phyloP scores from a whole-genome alignment of 2,888 invertebrate species.

The Capitulum mitella region DNA sequence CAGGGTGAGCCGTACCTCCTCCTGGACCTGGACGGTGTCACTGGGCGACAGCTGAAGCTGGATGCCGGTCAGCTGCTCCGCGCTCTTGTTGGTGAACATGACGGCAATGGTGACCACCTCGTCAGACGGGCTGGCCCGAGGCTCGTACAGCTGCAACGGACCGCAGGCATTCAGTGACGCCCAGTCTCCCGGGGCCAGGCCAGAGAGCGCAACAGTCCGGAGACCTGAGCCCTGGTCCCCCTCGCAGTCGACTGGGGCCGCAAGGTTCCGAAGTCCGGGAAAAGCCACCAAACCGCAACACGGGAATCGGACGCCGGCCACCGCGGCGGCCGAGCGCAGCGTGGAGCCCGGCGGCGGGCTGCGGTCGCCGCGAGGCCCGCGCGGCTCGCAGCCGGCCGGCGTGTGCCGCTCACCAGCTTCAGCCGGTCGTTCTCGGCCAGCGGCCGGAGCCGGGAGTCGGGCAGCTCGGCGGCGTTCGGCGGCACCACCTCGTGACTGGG shows the following conservation, averaged over 20 bases:
- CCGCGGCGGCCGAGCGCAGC: no score
- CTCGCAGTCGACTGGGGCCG: no score
- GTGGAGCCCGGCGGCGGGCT: no score
- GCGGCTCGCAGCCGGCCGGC: no score
- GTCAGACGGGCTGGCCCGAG: neutral
- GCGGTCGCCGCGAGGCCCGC: no score
- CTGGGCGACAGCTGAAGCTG: neutral
- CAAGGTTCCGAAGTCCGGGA: no score
- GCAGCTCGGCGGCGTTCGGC: neutral
- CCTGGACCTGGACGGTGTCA: neutral
- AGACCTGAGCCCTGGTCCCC: no score
- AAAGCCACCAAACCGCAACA: no score
- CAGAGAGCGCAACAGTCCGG: no score
- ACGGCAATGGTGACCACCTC: neutral
- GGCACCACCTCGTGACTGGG: conserved; percentile 71
- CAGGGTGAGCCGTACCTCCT: neutral
- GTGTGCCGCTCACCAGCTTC: conserved; percentile 31
- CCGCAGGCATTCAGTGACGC: neutral
- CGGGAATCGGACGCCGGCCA: no score
- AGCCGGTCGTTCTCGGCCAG: conserved; percentile 33
- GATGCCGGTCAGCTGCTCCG: neutral
- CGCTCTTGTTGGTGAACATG: neutral
- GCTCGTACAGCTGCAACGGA: neutral
- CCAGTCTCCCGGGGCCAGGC: no score
- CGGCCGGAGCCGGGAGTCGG: conserved; percentile 25